Evolutionary conservation across 2,113 vertebrate species (phyloP), one percentile per base, ranked within the genome.

Genomic region (Orientallactaga bullata): DNA sequence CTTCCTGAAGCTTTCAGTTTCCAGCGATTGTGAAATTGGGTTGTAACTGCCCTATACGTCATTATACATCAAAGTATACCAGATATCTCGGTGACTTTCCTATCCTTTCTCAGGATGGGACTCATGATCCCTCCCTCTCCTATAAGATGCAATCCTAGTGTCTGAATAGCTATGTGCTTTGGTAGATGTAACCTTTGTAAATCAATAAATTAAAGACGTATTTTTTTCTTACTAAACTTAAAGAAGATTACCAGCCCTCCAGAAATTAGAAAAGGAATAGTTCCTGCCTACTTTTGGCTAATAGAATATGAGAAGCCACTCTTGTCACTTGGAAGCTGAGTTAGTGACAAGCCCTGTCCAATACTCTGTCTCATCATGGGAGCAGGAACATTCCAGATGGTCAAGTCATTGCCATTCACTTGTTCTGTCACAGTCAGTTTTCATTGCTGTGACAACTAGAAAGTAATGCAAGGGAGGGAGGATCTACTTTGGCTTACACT

Each of bases 151-250:
- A 74, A 65, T 18, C 30, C 32, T 16, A 39, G 24, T 4, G 3
- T n/a, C 37, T 42, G 71, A 76, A 68, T 7, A 69, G 61, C 15
- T n/a, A 24, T 6, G 32, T 85, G 32, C 55, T 88, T 83, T 68
- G 6, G 71, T 58, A 69, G n/a, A 39, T 30, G 39, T 35, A 68
- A 66, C 10, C 30, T 35, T 58, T 60, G 28, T 90, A 23, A 23
- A 68, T 35, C 24, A 13, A n/a, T 18, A 42, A 71, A 71, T 26
- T 3, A 37, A 47, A 47, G 42, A 47, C 8, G 42, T 47, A 80
- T 85, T 55, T 60, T 90, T 90, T 93, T 82, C 86, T 88, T 80
- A 26, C 18, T 80, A 7, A 23, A 47, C 35, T 71, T 79, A 74
- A 51, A 63, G 26, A 85, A 90, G 28, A 86, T n/a, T 39, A 63